Evolutionary conservation across 2,797 vertebrate genomes (phyloP), one percentile per base, ranked within the genome.

Genomic region (Melanotaenia boesemani): DNA sequence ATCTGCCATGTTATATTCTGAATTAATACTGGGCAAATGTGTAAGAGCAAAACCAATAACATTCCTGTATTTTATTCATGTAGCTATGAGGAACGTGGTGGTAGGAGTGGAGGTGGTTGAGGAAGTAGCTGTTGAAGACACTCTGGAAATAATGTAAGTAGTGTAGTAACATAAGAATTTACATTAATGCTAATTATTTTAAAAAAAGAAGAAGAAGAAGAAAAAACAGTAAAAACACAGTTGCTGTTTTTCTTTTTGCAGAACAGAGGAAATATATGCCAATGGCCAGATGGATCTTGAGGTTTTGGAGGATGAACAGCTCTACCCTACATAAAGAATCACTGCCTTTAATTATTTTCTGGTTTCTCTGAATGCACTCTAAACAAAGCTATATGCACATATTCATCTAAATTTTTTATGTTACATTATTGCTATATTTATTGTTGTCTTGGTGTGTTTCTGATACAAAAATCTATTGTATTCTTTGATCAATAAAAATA

Each of bases 91-190:
- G 32, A 88, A 77, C 16, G 7, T 87, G 32, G 59, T 90, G 41
- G 60, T 91, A 5, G 88, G 82, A 61, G 84, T 91, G 55, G 80
- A 90, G 61, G 84, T 92, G 46, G 84, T 91, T 74, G 90, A 91
- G 76, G 90, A 91, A 50, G 71, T 91, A 30, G 74, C 78, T 70
- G 82, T 88, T 48, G 89, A 91, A 80, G 85, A 90, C 71, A 88
- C 87, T 48, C 16, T 90, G 4, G 86, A 90, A 79, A 26, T 90
- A 5, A 87, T 89, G 90, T 91, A 65, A n/a, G n/a, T n/a, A n/a
- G n/a, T n/a, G n/a, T n/a, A 84, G 88, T 65, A 30, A 11, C 20
- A 1, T 5, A 4, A 5, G 2, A 54, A 41, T 54, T 22, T 0
- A 24, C 10, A 12, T 54, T 54, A 2, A 24, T 54, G 3, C 10